phyloP scores from a whole-genome alignment of 1,140 invertebrate genomes.

The Trachymyrmex septentrionalis region DNA sequence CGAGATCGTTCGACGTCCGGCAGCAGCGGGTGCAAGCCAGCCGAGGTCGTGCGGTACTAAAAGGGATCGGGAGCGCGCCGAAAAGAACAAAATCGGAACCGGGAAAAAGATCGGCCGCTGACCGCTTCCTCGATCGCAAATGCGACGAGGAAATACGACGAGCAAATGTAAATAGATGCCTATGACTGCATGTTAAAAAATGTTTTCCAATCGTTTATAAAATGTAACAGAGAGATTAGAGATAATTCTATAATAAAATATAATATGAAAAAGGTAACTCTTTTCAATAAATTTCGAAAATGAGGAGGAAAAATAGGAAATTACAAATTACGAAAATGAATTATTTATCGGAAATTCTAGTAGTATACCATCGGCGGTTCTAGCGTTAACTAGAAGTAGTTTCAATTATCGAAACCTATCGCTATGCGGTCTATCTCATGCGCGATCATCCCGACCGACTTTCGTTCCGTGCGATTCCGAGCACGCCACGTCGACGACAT shows the following conservation, averaged over 20 bases:
- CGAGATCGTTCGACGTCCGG: conserved; percentile 59
- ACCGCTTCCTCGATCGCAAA: conserved; percentile 13
- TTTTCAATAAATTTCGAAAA: too few species aligned
- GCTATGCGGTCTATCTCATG: conserved; percentile 18
- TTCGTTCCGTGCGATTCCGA: conserved; percentile 45
- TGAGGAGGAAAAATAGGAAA: too few species aligned
- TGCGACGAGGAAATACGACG: not conserved
- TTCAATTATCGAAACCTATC: not conserved
- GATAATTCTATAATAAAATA: too few species aligned
- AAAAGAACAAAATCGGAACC: conserved; percentile 30
- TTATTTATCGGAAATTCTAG: too few species aligned
- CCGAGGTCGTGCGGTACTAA: not conserved
- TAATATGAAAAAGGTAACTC: too few species aligned
- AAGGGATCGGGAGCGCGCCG: conserved; percentile 33
- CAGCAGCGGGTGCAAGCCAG: conserved; percentile 61
- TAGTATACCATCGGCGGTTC: too few species aligned
- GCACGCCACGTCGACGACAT: conserved; percentile 25
- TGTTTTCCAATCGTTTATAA: not conserved
- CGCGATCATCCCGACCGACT: conserved; percentile 38
- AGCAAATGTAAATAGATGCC: not conserved
- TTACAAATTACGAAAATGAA: too few species aligned
- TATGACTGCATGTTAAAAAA: conserved; percentile 11
- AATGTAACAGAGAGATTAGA: not conserved
- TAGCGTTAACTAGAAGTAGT: too few species aligned
- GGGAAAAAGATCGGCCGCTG: conserved; percentile 28